phyloP scores from a whole-genome alignment of 2,113 vertebrate genomes.

The Paratilapia polleni region DNA sequence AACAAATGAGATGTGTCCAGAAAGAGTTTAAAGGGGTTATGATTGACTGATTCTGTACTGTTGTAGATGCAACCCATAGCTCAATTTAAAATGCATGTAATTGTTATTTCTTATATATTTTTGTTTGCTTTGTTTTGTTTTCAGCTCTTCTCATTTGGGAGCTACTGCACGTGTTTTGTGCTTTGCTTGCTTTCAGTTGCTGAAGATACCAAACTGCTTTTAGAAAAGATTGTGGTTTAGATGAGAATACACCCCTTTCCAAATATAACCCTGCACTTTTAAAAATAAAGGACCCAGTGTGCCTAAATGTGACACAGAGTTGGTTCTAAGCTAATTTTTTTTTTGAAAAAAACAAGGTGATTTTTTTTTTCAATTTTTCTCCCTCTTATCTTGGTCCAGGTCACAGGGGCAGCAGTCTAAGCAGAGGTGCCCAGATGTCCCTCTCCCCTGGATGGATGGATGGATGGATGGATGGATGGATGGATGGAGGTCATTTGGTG shows the following conservation, averaged over 20 bases:
- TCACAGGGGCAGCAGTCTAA: neutral
- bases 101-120: neutral
- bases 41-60: neutral
- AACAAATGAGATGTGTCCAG: neutral
- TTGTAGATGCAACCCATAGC: neutral
- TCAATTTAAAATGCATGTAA: neutral
- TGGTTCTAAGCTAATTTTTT: neutral
- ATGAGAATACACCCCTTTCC: neutral
- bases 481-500: conserved; percentile 16
- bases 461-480: too few species aligned
- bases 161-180: neutral
- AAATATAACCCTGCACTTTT: neutral
- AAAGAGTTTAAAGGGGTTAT: neutral
- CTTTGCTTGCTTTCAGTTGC: neutral
- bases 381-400: neutral
- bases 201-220: neutral
- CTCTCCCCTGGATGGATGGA: neutral
- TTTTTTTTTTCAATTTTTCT: neutral
- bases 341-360: too few species aligned
- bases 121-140: neutral
- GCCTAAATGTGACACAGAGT: neutral
- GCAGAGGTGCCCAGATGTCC: neutral
- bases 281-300: neutral
- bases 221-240: neutral
- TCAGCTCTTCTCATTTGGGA: neutral